Evolutionary conservation across 1,140 invertebrate genomes (phyloP).

Genomic region (Sinella curviseta): DNA sequence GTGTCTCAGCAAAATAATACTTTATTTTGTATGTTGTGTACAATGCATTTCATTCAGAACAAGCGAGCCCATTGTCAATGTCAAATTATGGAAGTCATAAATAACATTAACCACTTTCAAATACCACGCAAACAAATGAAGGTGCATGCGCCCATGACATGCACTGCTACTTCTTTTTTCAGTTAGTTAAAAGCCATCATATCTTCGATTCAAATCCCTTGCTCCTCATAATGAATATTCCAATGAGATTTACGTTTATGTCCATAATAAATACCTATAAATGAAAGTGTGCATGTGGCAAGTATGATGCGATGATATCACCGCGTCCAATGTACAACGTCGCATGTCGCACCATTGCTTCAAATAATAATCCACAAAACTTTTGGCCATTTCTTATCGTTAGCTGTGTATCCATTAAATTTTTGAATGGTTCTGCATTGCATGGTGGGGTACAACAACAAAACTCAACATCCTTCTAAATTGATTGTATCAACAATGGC

Average conservation of each 20-base stretch:
- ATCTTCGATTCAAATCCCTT: not conserved
- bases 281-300: too few species aligned
- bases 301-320: too few species aligned
- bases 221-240: slow-evolving; percentile 5
- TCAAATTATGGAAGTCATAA: slow-evolving; percentile 14
- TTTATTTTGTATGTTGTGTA: too few species aligned
- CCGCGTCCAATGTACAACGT: not conserved
- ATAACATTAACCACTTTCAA: not conserved
- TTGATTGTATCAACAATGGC: slow-evolving; percentile 8
- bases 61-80: slow-evolving; percentile 1
- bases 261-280: not conserved
- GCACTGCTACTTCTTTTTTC: not conserved
- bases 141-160: not conserved
- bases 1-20: not conserved
- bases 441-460: not conserved
- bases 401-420: too few species aligned
- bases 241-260: not conserved
- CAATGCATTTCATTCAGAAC: not conserved
- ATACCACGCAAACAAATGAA: not conserved
- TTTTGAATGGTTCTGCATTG: too few species aligned
- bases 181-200: slow-evolving; percentile 22
- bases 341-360: not conserved
- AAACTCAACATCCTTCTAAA: not conserved
- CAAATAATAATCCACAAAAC: not conserved
- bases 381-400: not conserved